Evolutionary conservation across 92 coral and sea anemone species (phyloP), one percentile per base, ranked within the genome.

Genomic region (Palythoa heliodiscus): DNA sequence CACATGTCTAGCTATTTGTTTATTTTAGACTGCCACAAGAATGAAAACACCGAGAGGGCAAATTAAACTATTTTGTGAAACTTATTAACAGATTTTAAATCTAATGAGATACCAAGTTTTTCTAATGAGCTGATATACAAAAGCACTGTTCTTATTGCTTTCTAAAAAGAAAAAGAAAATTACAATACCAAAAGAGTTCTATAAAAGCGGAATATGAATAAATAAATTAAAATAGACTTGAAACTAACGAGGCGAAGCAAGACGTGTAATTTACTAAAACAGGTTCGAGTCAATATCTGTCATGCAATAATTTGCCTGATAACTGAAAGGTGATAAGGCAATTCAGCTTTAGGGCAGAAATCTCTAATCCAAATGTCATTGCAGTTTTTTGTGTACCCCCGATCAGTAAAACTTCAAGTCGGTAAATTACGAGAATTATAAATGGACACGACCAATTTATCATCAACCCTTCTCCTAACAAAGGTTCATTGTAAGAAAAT

Each of bases 241-340:
- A 20, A 29, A 48, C 43, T 47, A 80, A 47, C 66, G 43, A 80
- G 40, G 84, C 74, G 66, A 5, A 68, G 40, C 52, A 17, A 66
- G 25, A 39, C 16, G 40, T 20, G 35, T 14, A 16, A 80, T 47
- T 48, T 80, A 60, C 23, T 11, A 66, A 64, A 52, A 63, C 7
- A 47, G 39, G 37, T 61, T 60, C 10, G 71, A 39, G 55, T 10
- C 29, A 53, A 11, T 0, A 66, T 40, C 60, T 80, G 73, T 66
- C 84, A 64, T 17, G 63, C 73, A 52, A 74, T 80, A 80, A 80
- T 64, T 80, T 80, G 23, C 74, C 73, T 40, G 84, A 67, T 80
- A 66, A 80, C 5, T 43, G 74, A 80, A 67, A 52, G 23, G 24
- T 13, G 58, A 64, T 47, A n/a, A 69, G 57, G 10, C 11, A 38